These are phyloP conservation scores for Numenius arquata DNA, from an alignment of 2,113 vertebrate genomes.

Conservation along the genomic window DNA sequence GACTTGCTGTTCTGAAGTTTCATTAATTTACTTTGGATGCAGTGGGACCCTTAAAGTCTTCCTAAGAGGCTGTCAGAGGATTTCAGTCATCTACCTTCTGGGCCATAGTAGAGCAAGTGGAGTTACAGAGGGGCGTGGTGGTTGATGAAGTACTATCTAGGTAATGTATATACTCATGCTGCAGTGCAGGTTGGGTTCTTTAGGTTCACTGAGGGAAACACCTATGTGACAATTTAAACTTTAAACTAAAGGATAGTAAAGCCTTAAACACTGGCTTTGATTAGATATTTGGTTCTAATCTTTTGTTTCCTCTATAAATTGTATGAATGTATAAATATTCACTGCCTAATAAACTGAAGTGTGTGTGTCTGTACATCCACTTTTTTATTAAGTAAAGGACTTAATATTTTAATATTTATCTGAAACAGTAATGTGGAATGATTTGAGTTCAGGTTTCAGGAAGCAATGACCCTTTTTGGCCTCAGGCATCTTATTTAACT, in stretches of 20 bases:
- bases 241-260: neutral
- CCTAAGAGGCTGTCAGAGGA: neutral
- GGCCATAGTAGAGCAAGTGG: neutral
- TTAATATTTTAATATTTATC: neutral
- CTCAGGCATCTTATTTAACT: neutral
- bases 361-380: rapidly evolving
- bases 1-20: neutral
- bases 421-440: neutral
- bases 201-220: neutral
- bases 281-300: neutral
- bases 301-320: neutral
- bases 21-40: neutral
- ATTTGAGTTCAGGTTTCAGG: neutral
- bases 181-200: neutral
- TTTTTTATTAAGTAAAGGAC: neutral
- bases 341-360: neutral
- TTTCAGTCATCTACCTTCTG: neutral
- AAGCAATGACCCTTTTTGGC: neutral
- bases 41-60: neutral
- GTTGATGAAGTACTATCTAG: neutral
- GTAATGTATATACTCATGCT: neutral
- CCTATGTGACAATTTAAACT: neutral
- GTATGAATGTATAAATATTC: neutral
- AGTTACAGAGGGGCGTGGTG: neutral
- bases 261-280: neutral